Conservation (phyloP, 2,888 invertebrate genomes). For the Drosophila tripunctata region DNA sequence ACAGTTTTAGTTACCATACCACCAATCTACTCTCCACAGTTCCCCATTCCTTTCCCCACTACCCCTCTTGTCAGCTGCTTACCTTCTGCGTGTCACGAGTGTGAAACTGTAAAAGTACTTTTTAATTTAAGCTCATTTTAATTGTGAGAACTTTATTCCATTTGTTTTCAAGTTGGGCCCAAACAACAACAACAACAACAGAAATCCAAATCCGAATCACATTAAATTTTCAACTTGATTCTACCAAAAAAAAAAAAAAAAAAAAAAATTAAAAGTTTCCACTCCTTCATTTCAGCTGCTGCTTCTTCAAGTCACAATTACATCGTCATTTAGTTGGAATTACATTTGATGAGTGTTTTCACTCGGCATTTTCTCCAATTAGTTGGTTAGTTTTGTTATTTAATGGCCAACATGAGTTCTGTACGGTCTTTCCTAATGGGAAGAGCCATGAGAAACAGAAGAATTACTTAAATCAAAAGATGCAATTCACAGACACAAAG, state of each 20-base stretch:
- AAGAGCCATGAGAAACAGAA: not conserved
- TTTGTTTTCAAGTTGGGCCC: slow-evolving; percentile 42
- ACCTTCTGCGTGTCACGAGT: slow-evolving; percentile 46
- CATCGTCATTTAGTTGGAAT: slow-evolving; percentile 56
- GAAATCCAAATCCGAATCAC: slow-evolving; percentile 43
- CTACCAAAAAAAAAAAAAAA: not conserved
- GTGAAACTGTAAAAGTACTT: slow-evolving; percentile 77
- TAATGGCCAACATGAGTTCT: slow-evolving; percentile 23
- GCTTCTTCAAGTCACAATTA: slow-evolving; percentile 45
- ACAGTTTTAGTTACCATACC: not conserved
- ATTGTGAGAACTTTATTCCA: slow-evolving; percentile 78
- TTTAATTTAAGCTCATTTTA: slow-evolving; percentile 78
- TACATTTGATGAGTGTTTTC: slow-evolving; percentile 64
- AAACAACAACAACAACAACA: not conserved
- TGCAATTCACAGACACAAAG: slow-evolving; percentile 1
- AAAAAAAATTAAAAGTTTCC: slow-evolving; percentile 12
- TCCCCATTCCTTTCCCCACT: not conserved
- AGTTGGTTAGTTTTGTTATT: slow-evolving; percentile 37
- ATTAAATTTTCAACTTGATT: slow-evolving; percentile 52
- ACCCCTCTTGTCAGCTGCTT: not conserved
- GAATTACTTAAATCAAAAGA: slow-evolving; percentile 1
- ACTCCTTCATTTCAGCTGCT: not conserved
- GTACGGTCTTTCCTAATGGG: slow-evolving; percentile 5
- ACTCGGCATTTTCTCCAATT: slow-evolving; percentile 57
- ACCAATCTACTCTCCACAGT: not conserved